Percentiles rank a stretch among this genome's conserved stretches.
These are phyloP conservation scores for Hirundo rustica DNA, from an alignment of 2,797 vertebrate genomes.

Conservation along the genomic window DNA sequence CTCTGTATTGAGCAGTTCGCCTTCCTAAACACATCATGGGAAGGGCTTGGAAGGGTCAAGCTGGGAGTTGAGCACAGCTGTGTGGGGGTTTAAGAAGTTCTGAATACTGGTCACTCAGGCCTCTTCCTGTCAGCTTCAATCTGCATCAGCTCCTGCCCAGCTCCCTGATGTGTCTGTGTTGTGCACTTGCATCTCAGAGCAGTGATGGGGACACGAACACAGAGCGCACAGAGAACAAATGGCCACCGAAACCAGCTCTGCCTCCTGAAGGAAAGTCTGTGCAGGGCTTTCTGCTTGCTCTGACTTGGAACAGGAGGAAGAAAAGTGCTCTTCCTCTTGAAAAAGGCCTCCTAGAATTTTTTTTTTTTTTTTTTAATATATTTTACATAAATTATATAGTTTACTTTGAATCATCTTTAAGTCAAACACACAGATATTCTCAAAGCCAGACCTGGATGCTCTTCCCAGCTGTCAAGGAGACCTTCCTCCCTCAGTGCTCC, in stretches of 20 bases:
- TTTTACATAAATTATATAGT: not conserved
- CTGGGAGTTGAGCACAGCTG: not conserved
- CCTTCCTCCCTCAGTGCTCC: not conserved
- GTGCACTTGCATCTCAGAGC: not conserved
- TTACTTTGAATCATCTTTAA: not conserved
- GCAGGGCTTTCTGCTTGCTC: not conserved
- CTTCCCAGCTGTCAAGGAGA: not conserved
- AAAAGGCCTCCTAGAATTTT: not conserved
- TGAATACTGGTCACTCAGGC: not conserved
- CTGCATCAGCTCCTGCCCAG: not conserved
- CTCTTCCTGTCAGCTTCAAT: not conserved
- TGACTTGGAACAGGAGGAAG: not conserved
- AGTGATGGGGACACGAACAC: rapidly evolving
- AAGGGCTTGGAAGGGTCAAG: not conserved
- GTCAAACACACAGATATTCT: not conserved
- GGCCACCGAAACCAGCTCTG: not conserved
- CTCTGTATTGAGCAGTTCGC: not conserved
- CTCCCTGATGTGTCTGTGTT: not conserved
- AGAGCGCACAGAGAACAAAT: rapidly evolving
- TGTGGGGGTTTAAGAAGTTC: not conserved
- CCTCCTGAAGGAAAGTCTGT: not conserved
- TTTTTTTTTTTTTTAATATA: not conserved
- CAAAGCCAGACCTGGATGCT: not conserved
- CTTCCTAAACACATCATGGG: not conserved
- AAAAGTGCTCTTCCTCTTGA: not conserved